Percentiles rank a stretch among this genome's conserved stretches.
Evolutionary conservation across 2,797 vertebrate species (phyloP).

Genomic region (Spinibarbus caldwelli): DNA sequence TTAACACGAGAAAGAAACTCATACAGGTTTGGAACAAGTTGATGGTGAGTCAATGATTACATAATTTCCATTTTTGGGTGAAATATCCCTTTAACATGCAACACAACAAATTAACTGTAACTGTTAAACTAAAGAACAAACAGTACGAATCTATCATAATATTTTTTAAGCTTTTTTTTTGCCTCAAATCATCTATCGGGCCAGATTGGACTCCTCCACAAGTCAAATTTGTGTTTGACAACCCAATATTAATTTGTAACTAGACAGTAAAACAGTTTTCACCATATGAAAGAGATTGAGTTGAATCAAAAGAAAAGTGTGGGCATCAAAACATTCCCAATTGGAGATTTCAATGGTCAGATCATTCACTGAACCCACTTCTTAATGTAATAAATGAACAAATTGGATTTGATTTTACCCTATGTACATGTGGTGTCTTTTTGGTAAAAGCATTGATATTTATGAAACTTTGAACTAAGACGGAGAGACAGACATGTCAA

Average conservation of each 20-base stretch:
- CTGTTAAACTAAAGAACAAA: not conserved
- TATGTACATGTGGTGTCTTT: no score
- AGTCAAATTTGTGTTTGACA: not conserved
- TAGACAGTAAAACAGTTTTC: not conserved
- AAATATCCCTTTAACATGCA: not conserved
- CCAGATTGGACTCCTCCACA: not conserved
- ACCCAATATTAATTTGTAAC: not conserved
- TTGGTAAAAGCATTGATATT: not conserved
- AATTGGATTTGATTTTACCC: not conserved
- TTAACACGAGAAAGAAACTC: no score
- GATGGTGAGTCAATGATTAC: not conserved
- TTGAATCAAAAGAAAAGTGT: conserved; percentile 4
- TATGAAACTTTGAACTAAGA: conserved; percentile 6
- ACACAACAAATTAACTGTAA: not conserved
- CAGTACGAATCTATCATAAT: not conserved
- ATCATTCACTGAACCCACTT: not conserved
- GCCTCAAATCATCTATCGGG: not conserved
- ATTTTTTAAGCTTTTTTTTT: not conserved
- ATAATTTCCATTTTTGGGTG: not conserved
- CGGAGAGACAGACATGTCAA: not conserved
- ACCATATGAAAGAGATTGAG: no score
- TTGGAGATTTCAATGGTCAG: not conserved
- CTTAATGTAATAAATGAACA: not conserved
- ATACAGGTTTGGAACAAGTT: not conserved
- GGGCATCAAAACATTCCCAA: conserved; percentile 1